Percentiles rank a stretch among this genome's conserved stretches.
Evolutionary conservation across 2,888 invertebrate species (phyloP).

Genomic region (Podotricha telesiphe): DNA sequence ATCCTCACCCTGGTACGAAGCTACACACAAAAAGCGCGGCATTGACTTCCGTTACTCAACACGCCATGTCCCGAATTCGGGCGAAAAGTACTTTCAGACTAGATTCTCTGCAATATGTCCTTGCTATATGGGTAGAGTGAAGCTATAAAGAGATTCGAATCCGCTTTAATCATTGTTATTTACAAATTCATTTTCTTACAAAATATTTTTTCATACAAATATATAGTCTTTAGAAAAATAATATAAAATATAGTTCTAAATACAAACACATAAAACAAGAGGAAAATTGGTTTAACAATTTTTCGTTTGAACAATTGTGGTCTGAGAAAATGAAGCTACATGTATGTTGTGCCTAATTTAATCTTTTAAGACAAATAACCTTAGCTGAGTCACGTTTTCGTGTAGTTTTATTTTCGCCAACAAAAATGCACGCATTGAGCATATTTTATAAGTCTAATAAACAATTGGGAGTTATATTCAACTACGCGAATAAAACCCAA

Average conservation of each 20-base stretch:
- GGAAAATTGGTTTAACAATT: neutral
- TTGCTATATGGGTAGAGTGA: too few species aligned
- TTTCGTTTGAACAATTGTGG: neutral
- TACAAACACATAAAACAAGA: neutral
- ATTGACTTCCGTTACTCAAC: too few species aligned
- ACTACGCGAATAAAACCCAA: neutral
- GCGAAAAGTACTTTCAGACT: too few species aligned
- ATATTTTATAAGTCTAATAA: constrained; percentile 22
- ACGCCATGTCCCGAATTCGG: too few species aligned
- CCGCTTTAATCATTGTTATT: too few species aligned
- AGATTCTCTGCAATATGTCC: too few species aligned
- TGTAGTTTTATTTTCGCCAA: constrained; percentile 29
- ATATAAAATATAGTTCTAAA: too few species aligned
- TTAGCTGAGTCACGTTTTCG: constrained; percentile 29
- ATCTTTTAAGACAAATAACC: constrained; percentile 33
- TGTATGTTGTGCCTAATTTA: constrained; percentile 31
- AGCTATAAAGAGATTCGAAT: too few species aligned
- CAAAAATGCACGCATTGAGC: constrained; percentile 24
- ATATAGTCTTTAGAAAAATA: neutral
- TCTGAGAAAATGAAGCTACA: neutral
- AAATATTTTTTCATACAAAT: too few species aligned
- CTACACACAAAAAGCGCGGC: too few species aligned
- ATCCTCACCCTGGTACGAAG: too few species aligned
- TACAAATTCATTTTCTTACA: too few species aligned
- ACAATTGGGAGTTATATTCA: neutral